phyloP scores from a whole-genome alignment of 1,140 invertebrate genomes.

The Platyscapa corneri region DNA sequence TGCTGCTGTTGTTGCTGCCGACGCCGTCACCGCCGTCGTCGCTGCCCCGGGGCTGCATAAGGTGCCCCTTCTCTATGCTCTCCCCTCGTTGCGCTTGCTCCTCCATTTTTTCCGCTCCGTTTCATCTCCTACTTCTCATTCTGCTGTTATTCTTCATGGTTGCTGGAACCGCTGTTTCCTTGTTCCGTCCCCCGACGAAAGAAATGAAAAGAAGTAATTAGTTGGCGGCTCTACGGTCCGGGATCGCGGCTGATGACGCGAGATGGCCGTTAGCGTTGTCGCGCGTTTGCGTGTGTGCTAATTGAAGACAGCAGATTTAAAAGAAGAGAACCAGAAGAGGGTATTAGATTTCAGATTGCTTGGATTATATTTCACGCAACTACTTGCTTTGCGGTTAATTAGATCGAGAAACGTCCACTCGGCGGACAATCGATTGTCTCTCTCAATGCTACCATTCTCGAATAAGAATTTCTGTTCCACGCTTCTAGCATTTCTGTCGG shows the following conservation, averaged over 20 bases:
- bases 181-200: background rate
- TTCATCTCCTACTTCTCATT: background rate
- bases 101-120: background rate
- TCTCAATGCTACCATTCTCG: background rate
- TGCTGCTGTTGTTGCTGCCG: background rate
- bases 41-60: background rate
- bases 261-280: background rate
- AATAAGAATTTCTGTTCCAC: background rate
- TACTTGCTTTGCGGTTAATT: background rate
- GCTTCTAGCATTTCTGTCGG: background rate
- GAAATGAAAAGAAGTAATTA: conserved; percentile 26
- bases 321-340: too few species aligned
- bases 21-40: background rate
- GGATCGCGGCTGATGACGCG: background rate
- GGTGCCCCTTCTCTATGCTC: background rate
- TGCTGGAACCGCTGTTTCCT: conserved; percentile 12
- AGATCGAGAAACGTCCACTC: background rate
- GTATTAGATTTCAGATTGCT: background rate
- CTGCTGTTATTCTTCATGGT: background rate
- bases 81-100: background rate
- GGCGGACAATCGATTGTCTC: background rate
- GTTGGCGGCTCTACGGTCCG: background rate
- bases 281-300: background rate
- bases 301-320: background rate
- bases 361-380: background rate